Evolutionary conservation across 2,113 vertebrate genomes (phyloP).

Genomic region (Neolamprologus fasciatus): DNA sequence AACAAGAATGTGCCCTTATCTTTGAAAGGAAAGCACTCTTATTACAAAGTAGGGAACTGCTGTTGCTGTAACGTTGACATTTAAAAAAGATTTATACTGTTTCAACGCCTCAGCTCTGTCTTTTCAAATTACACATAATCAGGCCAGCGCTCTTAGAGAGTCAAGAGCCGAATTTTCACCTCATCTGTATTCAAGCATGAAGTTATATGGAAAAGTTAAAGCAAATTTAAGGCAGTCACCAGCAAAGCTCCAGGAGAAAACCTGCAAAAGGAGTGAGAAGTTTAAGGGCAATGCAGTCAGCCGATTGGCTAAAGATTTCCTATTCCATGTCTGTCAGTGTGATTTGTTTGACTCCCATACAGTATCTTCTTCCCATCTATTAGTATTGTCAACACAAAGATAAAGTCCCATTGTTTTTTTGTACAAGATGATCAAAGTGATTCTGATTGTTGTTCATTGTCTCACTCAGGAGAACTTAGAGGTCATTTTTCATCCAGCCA

Average conservation of each 20-base stretch:
- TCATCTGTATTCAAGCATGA: neutral
- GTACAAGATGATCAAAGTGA: neutral
- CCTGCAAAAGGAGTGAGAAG: neutral
- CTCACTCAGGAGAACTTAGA: neutral
- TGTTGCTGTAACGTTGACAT: neutral
- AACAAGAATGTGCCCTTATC: neutral
- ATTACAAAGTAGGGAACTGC: neutral
- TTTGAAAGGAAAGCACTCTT: neutral
- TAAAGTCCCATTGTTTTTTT: neutral
- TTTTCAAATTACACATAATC: neutral
- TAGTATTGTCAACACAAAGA: neutral
- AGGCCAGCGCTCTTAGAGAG: neutral
- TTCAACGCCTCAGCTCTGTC: neutral
- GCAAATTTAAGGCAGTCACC: neutral
- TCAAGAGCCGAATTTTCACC: neutral
- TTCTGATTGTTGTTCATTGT: neutral
- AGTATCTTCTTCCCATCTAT: neutral
- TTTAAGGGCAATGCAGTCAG: neutral
- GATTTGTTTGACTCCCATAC: neutral
- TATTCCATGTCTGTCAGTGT: neutral
- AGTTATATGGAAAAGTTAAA: rapidly evolving
- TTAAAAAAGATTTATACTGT: neutral
- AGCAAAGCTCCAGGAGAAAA: neutral
- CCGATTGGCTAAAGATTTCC: neutral
- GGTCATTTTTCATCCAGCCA: slow-evolving; percentile 28